Evolutionary conservation across 2,888 invertebrate genomes (phyloP).

Genomic region (Tanaodytes sp.): DNA sequence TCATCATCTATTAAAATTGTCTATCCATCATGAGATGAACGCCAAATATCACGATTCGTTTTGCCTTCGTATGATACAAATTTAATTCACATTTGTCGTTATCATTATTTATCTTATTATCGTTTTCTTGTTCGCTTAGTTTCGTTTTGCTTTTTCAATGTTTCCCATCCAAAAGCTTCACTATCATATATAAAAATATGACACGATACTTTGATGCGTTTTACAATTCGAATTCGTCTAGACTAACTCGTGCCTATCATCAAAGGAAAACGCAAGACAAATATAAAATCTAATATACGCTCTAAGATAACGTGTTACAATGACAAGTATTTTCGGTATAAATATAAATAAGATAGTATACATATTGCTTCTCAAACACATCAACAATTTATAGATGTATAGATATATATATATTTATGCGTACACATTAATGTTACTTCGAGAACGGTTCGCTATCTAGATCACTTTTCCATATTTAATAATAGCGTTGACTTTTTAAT

Average conservation of each 20-base stretch:
- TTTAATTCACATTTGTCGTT: slow-evolving; percentile 41
- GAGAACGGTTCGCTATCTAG: slow-evolving; percentile 22
- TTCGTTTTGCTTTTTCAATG: slow-evolving; percentile 13
- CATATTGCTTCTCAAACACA: slow-evolving; percentile 43
- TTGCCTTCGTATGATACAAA: slow-evolving; percentile 40
- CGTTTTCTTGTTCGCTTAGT: too few species aligned
- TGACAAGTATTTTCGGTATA: slow-evolving; percentile 39
- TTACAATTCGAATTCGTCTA: slow-evolving; percentile 39
- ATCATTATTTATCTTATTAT: slow-evolving; percentile 45
- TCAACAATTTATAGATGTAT: slow-evolving; percentile 27
- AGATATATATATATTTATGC: slow-evolving; percentile 13
- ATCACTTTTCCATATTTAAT: slow-evolving; percentile 34
- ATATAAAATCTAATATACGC: slow-evolving; percentile 35
- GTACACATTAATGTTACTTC: slow-evolving; percentile 33
- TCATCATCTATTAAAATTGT: slow-evolving; percentile 44
- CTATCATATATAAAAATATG: slow-evolving; percentile 52
- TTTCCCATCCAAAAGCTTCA: slow-evolving; percentile 33
- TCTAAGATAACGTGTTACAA: slow-evolving; percentile 30
- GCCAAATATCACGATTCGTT: slow-evolving; percentile 51
- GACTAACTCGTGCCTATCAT: slow-evolving; percentile 36
- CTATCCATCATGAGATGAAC: slow-evolving; percentile 41
- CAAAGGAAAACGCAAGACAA: slow-evolving; percentile 34
- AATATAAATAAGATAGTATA: slow-evolving; percentile 41
- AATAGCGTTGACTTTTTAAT: too few species aligned
- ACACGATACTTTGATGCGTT: slow-evolving; percentile 35